Conservation (phyloP, 2,113 vertebrate genomes). For the Geococcyx californianus region DNA sequence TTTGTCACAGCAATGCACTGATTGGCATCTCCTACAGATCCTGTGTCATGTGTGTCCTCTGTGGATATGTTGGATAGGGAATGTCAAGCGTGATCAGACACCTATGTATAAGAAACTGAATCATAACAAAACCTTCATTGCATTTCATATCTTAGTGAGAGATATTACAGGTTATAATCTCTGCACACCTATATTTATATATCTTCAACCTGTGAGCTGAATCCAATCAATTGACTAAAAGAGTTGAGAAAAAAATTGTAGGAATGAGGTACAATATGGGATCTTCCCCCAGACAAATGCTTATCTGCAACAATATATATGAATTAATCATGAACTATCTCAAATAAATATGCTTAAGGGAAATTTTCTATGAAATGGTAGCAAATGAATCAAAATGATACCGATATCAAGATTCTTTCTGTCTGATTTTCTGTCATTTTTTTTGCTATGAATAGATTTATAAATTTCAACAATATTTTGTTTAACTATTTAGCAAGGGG, state of each 20-base stretch:
- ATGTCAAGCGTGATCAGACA: not conserved
- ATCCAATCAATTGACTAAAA: not conserved
- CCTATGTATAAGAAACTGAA: not conserved
- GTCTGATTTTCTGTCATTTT: not conserved
- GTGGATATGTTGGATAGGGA: not conserved
- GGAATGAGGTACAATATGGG: not conserved
- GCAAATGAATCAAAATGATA: not conserved
- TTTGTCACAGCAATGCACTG: not conserved
- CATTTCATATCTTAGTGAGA: not conserved
- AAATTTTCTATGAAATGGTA: not conserved
- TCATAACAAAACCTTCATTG: not conserved
- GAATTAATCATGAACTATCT: not conserved
- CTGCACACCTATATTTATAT: not conserved
- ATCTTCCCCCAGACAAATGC: not conserved
- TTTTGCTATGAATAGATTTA: not conserved
- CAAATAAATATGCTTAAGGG: not conserved
- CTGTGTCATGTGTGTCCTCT: not conserved
- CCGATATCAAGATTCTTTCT: not conserved
- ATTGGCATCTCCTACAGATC: not conserved
- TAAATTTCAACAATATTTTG: not conserved
- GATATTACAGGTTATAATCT: not conserved
- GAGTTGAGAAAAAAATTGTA: not conserved
- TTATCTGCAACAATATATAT: not conserved
- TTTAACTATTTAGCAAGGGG: not conserved
- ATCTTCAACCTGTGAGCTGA: not conserved